Evolutionary conservation across 2,797 vertebrate genomes (phyloP).

Genomic region (Adrianichthys oophorus): DNA sequence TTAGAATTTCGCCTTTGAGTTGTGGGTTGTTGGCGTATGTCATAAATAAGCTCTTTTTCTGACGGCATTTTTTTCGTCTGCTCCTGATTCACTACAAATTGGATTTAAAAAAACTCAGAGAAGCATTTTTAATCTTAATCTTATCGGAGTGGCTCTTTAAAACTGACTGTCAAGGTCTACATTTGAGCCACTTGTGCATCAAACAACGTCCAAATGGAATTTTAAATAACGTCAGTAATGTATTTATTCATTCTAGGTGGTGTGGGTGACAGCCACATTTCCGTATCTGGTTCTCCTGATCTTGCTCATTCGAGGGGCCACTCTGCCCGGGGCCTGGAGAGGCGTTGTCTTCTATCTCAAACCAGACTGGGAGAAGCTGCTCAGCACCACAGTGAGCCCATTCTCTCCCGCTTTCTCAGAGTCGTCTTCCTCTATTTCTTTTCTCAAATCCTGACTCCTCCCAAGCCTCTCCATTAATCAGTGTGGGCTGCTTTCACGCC

Average conservation of each 20-base stretch:
- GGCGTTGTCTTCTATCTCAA: slow-evolving; percentile 94
- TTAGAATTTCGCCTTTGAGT: no score
- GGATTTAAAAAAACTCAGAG: no score
- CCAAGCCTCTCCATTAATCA: background rate
- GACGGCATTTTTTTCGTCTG: no score
- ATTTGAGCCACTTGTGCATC: no score
- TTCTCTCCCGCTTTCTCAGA: background rate
- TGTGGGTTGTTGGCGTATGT: no score
- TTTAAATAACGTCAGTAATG: no score
- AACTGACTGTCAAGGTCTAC: no score
- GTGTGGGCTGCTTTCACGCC: slow-evolving; percentile 7
- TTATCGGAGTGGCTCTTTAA: no score
- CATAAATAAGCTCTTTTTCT: no score
- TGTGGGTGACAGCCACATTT: slow-evolving; percentile 98
- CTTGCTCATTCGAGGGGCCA: slow-evolving; percentile 91
- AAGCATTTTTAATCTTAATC: no score
- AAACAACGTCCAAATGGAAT: no score
- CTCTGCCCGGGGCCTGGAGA: slow-evolving; percentile 95
- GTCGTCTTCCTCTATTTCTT: background rate
- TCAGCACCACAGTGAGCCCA: slow-evolving; percentile 86
- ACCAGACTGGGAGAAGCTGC: slow-evolving; percentile 93
- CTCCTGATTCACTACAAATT: no score
- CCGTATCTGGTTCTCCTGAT: slow-evolving; percentile 91
- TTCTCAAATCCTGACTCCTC: background rate
- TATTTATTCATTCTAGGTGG: slow-evolving; percentile 79